Evolutionary conservation across 2,888 invertebrate genomes (phyloP), one percentile per base, ranked within the genome.

Genomic region (Artemia sp.): DNA sequence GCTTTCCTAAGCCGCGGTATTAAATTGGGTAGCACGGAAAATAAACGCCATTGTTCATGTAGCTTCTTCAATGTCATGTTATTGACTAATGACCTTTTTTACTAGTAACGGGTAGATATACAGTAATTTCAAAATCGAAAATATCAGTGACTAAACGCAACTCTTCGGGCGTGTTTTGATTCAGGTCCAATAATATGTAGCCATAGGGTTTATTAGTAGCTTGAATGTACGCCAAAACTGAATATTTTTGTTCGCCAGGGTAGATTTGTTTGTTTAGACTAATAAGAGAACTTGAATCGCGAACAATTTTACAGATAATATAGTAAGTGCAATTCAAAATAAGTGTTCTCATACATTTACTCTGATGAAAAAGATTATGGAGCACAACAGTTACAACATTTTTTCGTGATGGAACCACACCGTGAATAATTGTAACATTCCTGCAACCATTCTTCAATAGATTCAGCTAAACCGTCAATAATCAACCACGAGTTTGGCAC

Each of bases 281-380:
- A 58, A 58, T 8, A 58, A 58, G 58, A 58, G 58, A 58, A 58
- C 58, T 58, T 58, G 58, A 58, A 58, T 58, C 58, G n/a, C 58
- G n/a, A 14, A 58, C 58, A 58, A 58, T 14, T 14, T 14, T n/a
- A 58, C 14, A 58, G n/a, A 58, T 14, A 14, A 58, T 58, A 58
- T 58, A 8, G 14, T 58, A 58, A 58, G 58, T 58, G 14, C 58
- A 58, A 14, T 58, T 58, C n/a, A 58, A 14, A 19, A 19, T 19
- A 19, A 19, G 19, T 19, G 19, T 19, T 19, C 19, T 19, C 19
- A 19, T 19, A 19, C 19, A 19, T 19, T 19, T 19, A 19, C 19
- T 19, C 19, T 19, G 19, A 19, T 19, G 19, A 19, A 19, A 19
- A 19, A 19, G 19, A 19, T 19, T 19, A 19, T 19, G 19, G 19